Evolutionary conservation across 2,113 vertebrate species (phyloP).

Genomic region (Argyrosomus japonicus): DNA sequence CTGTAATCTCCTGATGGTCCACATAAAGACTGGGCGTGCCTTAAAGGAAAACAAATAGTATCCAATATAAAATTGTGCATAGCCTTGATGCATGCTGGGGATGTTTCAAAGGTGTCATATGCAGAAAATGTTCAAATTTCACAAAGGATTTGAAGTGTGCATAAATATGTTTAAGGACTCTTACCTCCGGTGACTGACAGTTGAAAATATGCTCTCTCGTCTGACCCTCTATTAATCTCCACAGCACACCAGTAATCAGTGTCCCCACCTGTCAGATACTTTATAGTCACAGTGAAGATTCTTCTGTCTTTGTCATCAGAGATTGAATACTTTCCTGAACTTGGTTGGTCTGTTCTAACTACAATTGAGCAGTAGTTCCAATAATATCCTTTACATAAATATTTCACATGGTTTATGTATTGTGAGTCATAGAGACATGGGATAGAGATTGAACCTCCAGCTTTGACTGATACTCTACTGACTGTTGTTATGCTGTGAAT

Average conservation of each 20-base stretch:
- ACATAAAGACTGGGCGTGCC: no score
- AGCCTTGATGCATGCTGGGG: no score
- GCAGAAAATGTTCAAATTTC: no score
- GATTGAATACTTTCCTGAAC: conserved; percentile 36
- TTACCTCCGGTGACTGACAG: conserved; percentile 55
- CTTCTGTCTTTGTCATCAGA: conserved; percentile 42
- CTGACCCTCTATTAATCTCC: rapidly evolving
- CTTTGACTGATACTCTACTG: conserved; percentile 38
- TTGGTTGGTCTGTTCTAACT: conserved; percentile 7
- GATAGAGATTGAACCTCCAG: conserved; percentile 46
- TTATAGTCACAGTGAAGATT: conserved; percentile 62
- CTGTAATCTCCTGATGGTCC: no score
- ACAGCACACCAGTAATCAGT: conserved; percentile 57
- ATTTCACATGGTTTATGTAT: conserved; percentile 40
- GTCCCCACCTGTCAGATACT: rapidly evolving
- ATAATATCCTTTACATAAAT: conserved; percentile 36
- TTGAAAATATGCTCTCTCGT: neutral
- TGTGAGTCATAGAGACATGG: conserved; percentile 54
- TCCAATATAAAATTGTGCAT: no score
- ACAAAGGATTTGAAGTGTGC: neutral
- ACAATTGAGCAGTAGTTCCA: rapidly evolving
- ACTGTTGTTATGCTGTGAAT: conserved; percentile 32
- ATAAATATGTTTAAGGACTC: neutral
- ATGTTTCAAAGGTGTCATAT: no score
- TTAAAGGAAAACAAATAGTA: no score